phyloP scores from a whole-genome alignment of 2,797 vertebrate genomes.

The Gastrophryne carolinensis region DNA sequence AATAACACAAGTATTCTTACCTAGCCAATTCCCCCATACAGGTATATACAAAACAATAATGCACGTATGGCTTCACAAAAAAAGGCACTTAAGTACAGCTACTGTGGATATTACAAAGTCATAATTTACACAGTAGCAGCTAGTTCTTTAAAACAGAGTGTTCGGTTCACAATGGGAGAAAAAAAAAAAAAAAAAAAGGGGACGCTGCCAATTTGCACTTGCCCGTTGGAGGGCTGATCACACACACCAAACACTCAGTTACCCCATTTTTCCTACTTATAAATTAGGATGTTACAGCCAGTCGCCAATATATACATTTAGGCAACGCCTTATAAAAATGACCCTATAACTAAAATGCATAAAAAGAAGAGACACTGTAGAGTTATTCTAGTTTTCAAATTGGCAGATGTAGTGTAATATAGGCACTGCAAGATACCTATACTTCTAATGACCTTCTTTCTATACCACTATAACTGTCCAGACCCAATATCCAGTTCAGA shows the following conservation, averaged over 20 bases:
- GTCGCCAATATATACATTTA: background rate
- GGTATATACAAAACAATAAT: constrained; percentile 1
- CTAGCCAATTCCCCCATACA: background rate
- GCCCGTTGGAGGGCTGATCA: too few species aligned
- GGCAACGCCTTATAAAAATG: background rate
- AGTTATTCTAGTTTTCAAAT: too few species aligned
- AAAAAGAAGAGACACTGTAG: too few species aligned
- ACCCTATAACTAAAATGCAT: background rate
- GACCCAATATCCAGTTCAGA: too few species aligned
- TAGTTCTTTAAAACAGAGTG: too few species aligned
- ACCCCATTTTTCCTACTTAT: background rate
- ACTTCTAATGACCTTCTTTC: too few species aligned
- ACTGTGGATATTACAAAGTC: background rate
- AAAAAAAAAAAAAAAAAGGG: too few species aligned
- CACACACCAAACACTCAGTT: background rate
- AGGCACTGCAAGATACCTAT: too few species aligned
- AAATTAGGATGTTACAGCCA: background rate
- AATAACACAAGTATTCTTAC: background rate
- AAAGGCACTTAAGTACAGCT: constrained; percentile 1
- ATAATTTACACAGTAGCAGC: background rate
- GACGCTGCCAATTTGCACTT: too few species aligned
- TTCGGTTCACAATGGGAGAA: background rate
- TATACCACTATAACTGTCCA: too few species aligned
- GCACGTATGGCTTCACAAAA: constrained; percentile 12
- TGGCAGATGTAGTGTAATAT: too few species aligned